Percentiles rank a stretch among this genome's conserved stretches.
Evolutionary conservation across 2,888 invertebrate genomes (phyloP).

Genomic region (Timandra comae): DNA sequence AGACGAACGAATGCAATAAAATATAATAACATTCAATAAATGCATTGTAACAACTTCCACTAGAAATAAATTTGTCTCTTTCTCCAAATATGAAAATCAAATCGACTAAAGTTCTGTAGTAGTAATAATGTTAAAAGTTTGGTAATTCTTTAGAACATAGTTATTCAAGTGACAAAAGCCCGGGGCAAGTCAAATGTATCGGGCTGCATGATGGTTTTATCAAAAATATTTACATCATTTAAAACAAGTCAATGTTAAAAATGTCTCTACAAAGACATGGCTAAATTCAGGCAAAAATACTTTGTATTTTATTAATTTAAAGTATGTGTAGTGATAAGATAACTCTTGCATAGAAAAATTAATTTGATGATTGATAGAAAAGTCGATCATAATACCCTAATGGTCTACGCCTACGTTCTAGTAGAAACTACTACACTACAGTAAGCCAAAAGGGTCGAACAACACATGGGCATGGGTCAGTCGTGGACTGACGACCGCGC

Average conservation of each 20-base stretch:
- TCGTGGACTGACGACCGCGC: constrained; percentile 40
- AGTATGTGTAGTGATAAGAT: constrained; percentile 71
- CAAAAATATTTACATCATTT: constrained; percentile 68
- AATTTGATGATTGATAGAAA: constrained; percentile 72
- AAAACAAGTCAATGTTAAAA: constrained; percentile 63
- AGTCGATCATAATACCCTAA: constrained; percentile 74
- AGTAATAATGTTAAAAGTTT: constrained; percentile 47
- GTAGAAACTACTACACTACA: constrained; percentile 73
- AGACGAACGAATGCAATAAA: constrained; percentile 77
- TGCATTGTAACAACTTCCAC: constrained; percentile 70
- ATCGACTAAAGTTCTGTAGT: constrained; percentile 46
- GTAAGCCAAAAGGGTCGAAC: constrained; percentile 74
- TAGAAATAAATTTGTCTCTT: constrained; percentile 60
- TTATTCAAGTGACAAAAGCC: constrained; percentile 65
- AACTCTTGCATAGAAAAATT: constrained; percentile 74
- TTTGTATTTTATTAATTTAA: constrained; percentile 56
- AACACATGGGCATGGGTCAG: constrained; percentile 48
- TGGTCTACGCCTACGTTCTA: constrained; percentile 75
- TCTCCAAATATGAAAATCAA: constrained; percentile 50
- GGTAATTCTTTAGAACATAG: constrained; percentile 63
- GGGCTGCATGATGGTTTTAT: constrained; percentile 59
- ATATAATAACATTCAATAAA: constrained; percentile 75
- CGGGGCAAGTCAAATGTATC: constrained; percentile 61
- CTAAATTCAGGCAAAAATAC: constrained; percentile 73
- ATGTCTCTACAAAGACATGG: constrained; percentile 73